Base-by-base conservation (phyloP, 2,113 vertebrate genomes). In the Nesogale talazaci region DNA sequence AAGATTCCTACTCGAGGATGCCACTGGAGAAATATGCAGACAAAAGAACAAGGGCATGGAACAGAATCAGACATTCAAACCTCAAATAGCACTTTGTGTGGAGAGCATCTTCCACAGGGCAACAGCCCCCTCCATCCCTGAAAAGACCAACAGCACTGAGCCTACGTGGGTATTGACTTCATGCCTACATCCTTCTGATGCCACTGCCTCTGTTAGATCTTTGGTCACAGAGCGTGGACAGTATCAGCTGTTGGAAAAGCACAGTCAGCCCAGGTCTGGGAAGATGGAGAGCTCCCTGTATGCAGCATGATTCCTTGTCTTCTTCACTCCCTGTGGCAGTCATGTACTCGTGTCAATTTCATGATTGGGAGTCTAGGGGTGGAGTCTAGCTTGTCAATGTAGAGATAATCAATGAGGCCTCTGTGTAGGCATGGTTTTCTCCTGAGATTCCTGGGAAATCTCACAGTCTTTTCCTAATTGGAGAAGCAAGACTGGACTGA, bases 171-270 rank as follows among this genome's bases (percentile, higher is more conserved):
- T 91, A 83, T 96, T 97, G 97, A 95, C 94, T 97, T 97, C 93
- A 95, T 95, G 93, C 88, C 94, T 93, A 22, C 85, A 94, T 96
- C 97, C 96, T 96, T 97, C 97, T 96, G 97, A 97, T 96, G 96
- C 97, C 97, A 95, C 96, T 97, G 94, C 97, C 97, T 97, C 97
- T 97, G 97, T 83, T 96, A 97, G 89, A 86, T 42, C 87, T 97
- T 84, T 88, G 89, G 90, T 92, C 90, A 91, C 34, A 52, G 86
- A 93, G 83, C 29, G 93, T 92, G 94, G 77, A 56, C 20, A 36
- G 34, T 75, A 83, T 82, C 4, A 89, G 86, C 65, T 82, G 92
- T 89, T 82, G 63, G 75, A 95, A 38, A 40, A 42, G 69, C 52
- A 52, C 52, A 52, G 15, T 12, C 12, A 57, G 4, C 0, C 16